These are phyloP conservation scores for Ellobium chinense DNA, from an alignment of 2,888 invertebrate species.

Conservation along the genomic window DNA sequence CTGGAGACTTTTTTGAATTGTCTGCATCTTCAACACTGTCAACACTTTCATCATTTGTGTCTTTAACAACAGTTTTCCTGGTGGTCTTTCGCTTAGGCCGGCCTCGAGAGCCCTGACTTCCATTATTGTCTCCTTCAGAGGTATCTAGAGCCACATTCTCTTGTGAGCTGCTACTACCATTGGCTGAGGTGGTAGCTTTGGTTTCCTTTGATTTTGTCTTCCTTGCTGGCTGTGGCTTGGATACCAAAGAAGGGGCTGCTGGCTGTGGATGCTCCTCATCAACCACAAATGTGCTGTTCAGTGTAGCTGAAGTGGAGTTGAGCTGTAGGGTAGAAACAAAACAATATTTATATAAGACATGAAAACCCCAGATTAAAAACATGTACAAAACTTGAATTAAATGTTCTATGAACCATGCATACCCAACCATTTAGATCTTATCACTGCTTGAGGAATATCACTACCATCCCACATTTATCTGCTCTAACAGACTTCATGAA, in stretches of 20 bases:
- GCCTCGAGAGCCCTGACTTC: not conserved
- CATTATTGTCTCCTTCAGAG: not conserved
- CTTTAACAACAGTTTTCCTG: constrained; percentile 9
- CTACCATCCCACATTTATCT: too few relatives aligned
- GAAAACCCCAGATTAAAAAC: too few relatives aligned
- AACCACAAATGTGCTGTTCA: constrained; percentile 43
- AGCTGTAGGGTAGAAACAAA: too few relatives aligned
- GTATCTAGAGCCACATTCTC: not conserved
- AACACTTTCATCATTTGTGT: not conserved
- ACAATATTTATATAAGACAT: too few relatives aligned
- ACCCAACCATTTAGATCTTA: too few relatives aligned
- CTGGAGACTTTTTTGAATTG: not conserved
- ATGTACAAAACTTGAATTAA: too few relatives aligned
- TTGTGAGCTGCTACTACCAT: constrained; percentile 5
- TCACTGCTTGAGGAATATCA: too few relatives aligned
- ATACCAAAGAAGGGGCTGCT: not conserved
- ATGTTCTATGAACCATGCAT: too few relatives aligned
- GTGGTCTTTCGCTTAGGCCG: not conserved
- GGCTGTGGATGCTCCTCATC: constrained; percentile 5
- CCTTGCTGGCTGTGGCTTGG: not conserved
- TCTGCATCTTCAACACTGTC: constrained; percentile 13
- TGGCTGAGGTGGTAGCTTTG: not conserved
- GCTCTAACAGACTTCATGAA: too few relatives aligned
- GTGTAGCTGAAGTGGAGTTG: not conserved
- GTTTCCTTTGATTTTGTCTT: not conserved